These are phyloP conservation scores for Drosophila persimilis DNA, from an alignment of 1,140 invertebrate genomes.

Conservation along the genomic window DNA sequence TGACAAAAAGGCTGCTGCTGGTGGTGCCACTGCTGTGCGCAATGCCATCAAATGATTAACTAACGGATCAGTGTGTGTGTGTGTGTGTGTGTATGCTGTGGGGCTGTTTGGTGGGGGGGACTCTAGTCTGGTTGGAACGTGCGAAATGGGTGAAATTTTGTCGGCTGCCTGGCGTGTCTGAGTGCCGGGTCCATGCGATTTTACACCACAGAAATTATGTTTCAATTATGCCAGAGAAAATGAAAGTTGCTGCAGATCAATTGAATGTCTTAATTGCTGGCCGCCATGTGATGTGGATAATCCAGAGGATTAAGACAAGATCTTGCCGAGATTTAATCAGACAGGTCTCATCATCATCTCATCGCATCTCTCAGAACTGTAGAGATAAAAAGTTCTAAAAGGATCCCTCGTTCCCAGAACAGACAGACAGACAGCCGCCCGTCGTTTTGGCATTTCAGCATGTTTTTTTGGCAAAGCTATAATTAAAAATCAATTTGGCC, in stretches of 20 bases:
- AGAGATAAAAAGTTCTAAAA: background rate
- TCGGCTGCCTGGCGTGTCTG: conserved; percentile 51
- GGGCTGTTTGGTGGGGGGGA: too few relatives aligned
- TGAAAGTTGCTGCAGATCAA: conserved; percentile 71
- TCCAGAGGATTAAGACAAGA: conserved; percentile 20
- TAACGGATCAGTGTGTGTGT: conserved; percentile 45
- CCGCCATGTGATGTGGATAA: conserved; percentile 29
- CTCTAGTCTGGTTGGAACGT: conserved; percentile 46
- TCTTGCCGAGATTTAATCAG: conserved; percentile 2
- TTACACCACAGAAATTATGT: conserved; percentile 77
- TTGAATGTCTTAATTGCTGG: conserved; percentile 69
- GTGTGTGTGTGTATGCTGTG: background rate
- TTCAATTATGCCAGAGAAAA: conserved; percentile 77
- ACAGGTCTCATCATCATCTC: background rate
- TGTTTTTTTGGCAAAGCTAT: conserved; percentile 38
- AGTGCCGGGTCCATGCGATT: conserved; percentile 60
- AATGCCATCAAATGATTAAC: conserved; percentile 81
- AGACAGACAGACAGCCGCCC: conserved; percentile 10
- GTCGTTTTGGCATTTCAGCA: conserved; percentile 45
- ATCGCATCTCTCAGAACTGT: background rate
- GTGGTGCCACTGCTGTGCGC: background rate
- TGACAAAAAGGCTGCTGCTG: conserved; percentile 62
- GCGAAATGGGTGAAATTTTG: conserved; percentile 76
- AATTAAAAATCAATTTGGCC: conserved; percentile 80
- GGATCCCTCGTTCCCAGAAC: conserved; percentile 54